Evolutionary conservation across 2,888 invertebrate genomes (phyloP).

Genomic region (Oxyscelio sp.): DNA sequence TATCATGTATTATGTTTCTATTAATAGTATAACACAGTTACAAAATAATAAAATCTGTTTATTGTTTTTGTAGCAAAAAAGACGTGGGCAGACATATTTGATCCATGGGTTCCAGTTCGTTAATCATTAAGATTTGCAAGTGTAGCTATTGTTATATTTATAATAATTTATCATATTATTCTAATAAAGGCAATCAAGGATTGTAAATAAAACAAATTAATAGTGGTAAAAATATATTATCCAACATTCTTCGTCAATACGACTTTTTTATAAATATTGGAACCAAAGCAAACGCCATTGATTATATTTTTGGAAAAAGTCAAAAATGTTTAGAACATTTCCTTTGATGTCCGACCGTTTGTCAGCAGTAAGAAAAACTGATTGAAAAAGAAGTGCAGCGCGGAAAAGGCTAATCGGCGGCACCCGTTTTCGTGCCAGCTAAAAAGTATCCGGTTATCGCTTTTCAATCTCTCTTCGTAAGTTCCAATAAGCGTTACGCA

Average conservation of each 20-base stretch:
- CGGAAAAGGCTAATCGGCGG: conserved; percentile 57
- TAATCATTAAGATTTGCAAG: conserved; percentile 71
- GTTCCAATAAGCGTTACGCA: conserved; percentile 68
- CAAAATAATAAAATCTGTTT: no score
- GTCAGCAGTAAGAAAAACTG: conserved; percentile 13
- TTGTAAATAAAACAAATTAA: conserved; percentile 47
- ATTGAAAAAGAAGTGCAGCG: conserved; percentile 23
- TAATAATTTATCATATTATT: conserved; percentile 46
- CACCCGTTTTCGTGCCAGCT: conserved; percentile 54
- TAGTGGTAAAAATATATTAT: conserved; percentile 72
- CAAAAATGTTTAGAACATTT: conserved; percentile 32
- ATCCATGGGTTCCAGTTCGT: conserved; percentile 82
- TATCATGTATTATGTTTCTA: no score
- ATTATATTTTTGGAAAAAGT: no score
- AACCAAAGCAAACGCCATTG: no score
- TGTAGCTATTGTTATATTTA: conserved; percentile 58
- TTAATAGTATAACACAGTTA: no score
- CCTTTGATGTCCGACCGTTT: conserved; percentile 34
- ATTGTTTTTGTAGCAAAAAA: conserved; percentile 75
- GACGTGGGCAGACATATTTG: conserved; percentile 77
- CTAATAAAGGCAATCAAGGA: conserved; percentile 20
- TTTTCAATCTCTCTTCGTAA: conserved; percentile 65
- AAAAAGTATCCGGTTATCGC: conserved; percentile 71
- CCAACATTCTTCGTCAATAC: no score
- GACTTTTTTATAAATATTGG: no score